Conservation (phyloP, 2,797 vertebrate genomes). For the Emydoidea blandingii region DNA sequence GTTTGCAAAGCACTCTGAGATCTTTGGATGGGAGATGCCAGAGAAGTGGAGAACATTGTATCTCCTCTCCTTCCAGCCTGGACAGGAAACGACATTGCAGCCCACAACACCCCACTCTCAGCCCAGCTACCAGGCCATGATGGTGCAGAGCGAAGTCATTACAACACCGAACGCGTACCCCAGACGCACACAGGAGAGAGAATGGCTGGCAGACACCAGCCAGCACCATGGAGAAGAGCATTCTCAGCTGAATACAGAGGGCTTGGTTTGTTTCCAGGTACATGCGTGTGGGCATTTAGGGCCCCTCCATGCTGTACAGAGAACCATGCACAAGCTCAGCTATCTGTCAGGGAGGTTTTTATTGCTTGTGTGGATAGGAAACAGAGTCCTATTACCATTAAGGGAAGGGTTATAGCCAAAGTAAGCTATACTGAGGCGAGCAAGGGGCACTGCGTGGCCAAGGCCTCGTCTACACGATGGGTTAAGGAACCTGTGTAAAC, state of each 20-base stretch:
- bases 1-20: not conserved
- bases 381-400: not conserved
- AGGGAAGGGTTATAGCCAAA: not conserved
- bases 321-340: not conserved
- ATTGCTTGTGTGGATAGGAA: not conserved
- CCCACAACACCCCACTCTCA: not conserved
- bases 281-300: not conserved
- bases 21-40: not conserved
- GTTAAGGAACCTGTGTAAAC: not conserved
- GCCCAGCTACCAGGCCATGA: not conserved
- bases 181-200: not conserved
- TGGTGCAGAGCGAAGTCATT: not conserved
- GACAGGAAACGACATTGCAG: not conserved
- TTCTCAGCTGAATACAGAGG: not conserved
- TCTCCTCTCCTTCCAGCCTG: not conserved
- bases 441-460: not conserved
- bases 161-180: not conserved
- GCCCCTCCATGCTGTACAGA: not conserved
- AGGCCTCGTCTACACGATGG: rapidly evolving
- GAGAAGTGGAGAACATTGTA: not conserved
- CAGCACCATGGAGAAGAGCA: not conserved
- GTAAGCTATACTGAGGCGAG: not conserved
- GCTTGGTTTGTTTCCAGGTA: not conserved
- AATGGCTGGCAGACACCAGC: not conserved
- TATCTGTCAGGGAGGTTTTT: not conserved